Percentiles rank a stretch among this genome's conserved stretches.
Conservation (phyloP, 1,140 invertebrate genomes). For the Drosophila ercepeae region DNA sequence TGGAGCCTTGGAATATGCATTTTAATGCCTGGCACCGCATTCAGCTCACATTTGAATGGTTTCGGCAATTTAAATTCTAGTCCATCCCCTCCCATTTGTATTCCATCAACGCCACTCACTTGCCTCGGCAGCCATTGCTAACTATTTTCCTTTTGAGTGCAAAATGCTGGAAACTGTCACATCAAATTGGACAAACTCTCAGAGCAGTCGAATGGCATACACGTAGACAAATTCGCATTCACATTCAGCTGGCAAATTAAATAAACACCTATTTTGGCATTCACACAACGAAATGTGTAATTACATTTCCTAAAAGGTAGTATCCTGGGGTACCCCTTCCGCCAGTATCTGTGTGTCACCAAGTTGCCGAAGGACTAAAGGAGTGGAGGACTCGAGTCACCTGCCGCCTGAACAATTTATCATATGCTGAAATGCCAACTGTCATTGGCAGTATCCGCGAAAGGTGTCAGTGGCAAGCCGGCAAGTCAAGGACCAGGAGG, state of each 20-base stretch:
- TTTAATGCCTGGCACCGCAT: conserved; percentile 3
- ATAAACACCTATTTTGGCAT: conserved; percentile 76
- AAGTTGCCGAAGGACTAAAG: conserved; percentile 1
- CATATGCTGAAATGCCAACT: conserved; percentile 71
- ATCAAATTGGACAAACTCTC: conserved; percentile 57
- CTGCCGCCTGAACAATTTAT: conserved; percentile 65
- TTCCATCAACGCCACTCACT: conserved; percentile 9
- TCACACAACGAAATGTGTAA: conserved; percentile 70
- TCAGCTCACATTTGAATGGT: conserved; percentile 25
- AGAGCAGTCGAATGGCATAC: conserved; percentile 32
- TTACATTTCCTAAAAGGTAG: conserved; percentile 58
- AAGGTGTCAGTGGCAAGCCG: conserved; percentile 14
- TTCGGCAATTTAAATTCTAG: conserved; percentile 13
- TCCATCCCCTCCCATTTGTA: conserved; percentile 31
- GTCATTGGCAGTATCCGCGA: conserved; percentile 44
- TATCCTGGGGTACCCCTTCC: neutral
- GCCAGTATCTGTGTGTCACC: neutral
- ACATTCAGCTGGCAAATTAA: conserved; percentile 68
- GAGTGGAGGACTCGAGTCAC: conserved; percentile 25
- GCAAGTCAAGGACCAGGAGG: conserved; percentile 3
- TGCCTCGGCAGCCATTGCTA: conserved; percentile 10
- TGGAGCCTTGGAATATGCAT: conserved; percentile 2
- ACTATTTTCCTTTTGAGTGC: conserved; percentile 44
- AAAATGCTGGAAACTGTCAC: conserved; percentile 62
- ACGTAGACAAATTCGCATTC: conserved; percentile 50